A percentile compares a stretch with the other conserved stretches of the same genome.
Evolutionary conservation across 1,140 invertebrate genomes (phyloP).

Genomic region (Hormaphis cornu): DNA sequence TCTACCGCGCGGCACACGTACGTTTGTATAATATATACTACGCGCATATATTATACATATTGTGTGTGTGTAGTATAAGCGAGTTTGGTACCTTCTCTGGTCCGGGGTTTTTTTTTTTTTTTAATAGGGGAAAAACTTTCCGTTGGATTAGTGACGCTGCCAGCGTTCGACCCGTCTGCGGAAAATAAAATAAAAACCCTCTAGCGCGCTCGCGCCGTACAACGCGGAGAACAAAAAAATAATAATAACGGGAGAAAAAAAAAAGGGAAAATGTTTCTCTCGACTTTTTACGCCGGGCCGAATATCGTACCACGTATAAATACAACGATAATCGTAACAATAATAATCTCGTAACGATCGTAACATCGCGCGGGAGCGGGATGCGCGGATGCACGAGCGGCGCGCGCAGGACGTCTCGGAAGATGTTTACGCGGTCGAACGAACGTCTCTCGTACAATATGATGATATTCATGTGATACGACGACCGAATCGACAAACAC

Average conservation of each 20-base stretch:
- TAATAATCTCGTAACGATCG: no score
- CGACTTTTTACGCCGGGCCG: constrained; percentile 22
- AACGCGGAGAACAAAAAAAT: background rate
- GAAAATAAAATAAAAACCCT: background rate
- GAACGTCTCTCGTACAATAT: no score
- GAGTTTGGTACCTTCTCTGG: constrained; percentile 20
- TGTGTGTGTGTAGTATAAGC: background rate
- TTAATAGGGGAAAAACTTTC: constrained; percentile 30
- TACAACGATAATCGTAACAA: no score
- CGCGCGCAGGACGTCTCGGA: no score
- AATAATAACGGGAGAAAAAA: no score
- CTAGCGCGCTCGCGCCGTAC: background rate
- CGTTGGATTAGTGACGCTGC: constrained; percentile 31
- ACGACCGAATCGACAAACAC: no score
- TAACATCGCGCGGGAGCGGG: no score
- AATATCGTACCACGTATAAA: background rate
- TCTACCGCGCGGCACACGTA: background rate
- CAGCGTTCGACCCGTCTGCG: constrained; percentile 27
- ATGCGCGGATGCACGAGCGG: no score
- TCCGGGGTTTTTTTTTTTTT: background rate
- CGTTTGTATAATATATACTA: no score
- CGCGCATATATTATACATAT: background rate
- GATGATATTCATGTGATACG: no score
- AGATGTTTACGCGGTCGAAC: no score
- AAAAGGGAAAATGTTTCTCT: constrained; percentile 30